phyloP scores from a whole-genome alignment of 2,888 invertebrate genomes.

The Andrena minutula region DNA sequence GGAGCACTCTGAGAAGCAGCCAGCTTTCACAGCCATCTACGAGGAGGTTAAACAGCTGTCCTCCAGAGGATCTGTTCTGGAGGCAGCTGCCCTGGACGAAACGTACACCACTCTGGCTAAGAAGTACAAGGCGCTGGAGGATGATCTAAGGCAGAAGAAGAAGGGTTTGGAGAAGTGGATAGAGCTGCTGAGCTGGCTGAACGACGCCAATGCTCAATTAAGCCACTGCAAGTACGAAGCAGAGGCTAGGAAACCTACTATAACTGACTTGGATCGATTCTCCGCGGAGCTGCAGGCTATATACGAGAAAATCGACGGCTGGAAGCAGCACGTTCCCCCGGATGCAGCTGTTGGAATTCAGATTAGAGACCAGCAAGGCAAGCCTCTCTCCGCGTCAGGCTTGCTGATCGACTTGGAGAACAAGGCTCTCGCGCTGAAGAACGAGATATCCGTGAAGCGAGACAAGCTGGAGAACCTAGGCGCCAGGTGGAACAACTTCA shows the following conservation, averaged over 20 bases:
- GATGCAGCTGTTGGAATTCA: slow-evolving; percentile 90
- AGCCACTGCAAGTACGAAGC: slow-evolving; percentile 93
- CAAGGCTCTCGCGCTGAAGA: slow-evolving; percentile 89
- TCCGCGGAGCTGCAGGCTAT: slow-evolving; percentile 90
- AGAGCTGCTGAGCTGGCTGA: slow-evolving; percentile 92
- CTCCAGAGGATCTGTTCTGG: slow-evolving; percentile 90
- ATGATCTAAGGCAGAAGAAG: slow-evolving; percentile 91
- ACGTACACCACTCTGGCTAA: slow-evolving; percentile 91
- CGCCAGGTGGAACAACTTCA: slow-evolving; percentile 92
- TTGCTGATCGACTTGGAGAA: slow-evolving; percentile 91
- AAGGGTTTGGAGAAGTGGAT: slow-evolving; percentile 92
- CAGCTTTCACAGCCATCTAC: slow-evolving; percentile 91
- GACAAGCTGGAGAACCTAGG: slow-evolving; percentile 90
- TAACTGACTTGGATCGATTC: slow-evolving; percentile 90
- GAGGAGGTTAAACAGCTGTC: slow-evolving; percentile 93
- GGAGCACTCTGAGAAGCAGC: slow-evolving; percentile 94
- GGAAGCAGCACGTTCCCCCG: slow-evolving; percentile 90
- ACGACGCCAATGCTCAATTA: slow-evolving; percentile 92
- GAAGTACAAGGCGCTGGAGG: slow-evolving; percentile 92
- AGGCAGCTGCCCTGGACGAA: slow-evolving; percentile 90
- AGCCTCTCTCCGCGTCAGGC: slow-evolving; percentile 90
- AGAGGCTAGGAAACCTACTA: slow-evolving; percentile 90
- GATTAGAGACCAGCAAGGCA: slow-evolving; percentile 90
- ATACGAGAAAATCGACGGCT: slow-evolving; percentile 88
- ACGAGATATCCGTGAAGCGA: slow-evolving; percentile 89